A percentile compares a stretch with the other conserved stretches of the same genome.
These are phyloP conservation scores for Pogonus chalceus DNA, from an alignment of 1,140 invertebrate species.

Conservation along the genomic window DNA sequence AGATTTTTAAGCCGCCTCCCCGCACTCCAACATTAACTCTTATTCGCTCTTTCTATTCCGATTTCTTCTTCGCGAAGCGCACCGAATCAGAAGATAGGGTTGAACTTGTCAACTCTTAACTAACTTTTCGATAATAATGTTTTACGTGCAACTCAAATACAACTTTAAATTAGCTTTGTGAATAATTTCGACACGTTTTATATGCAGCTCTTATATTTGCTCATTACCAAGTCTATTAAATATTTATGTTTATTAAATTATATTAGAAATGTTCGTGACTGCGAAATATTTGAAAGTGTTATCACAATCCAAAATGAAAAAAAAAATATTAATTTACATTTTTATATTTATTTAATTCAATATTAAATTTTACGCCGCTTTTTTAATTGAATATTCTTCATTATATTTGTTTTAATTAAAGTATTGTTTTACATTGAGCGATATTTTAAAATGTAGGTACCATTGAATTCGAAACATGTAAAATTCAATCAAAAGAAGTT, in stretches of 20 bases:
- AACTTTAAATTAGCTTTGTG: conserved; percentile 35
- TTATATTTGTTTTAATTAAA: background rate
- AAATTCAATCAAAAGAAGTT: too few relatives aligned
- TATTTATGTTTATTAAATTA: conserved; percentile 8
- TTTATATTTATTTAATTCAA: background rate
- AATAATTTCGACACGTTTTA: conserved; percentile 29
- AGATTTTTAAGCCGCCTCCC: background rate
- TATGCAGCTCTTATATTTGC: conserved; percentile 7
- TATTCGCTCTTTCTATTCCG: background rate
- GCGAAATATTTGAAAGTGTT: background rate
- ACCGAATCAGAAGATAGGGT: conserved; percentile 5
- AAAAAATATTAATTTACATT: background rate
- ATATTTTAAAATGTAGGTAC: too few relatives aligned
- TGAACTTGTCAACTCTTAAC: conserved; percentile 29
- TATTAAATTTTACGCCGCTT: too few relatives aligned
- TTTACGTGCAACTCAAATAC: conserved; percentile 35
- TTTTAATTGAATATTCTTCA: background rate
- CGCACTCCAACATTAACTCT: background rate
- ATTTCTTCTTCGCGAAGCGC: background rate
- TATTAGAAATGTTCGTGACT: background rate
- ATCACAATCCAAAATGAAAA: background rate
- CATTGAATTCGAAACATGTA: too few relatives aligned
- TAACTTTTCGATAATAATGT: conserved; percentile 32
- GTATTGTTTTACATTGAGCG: too few relatives aligned
- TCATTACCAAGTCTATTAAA: conserved; percentile 6